Conservation (phyloP, 2,888 invertebrate genomes). For the Cremastinae sp. region DNA sequence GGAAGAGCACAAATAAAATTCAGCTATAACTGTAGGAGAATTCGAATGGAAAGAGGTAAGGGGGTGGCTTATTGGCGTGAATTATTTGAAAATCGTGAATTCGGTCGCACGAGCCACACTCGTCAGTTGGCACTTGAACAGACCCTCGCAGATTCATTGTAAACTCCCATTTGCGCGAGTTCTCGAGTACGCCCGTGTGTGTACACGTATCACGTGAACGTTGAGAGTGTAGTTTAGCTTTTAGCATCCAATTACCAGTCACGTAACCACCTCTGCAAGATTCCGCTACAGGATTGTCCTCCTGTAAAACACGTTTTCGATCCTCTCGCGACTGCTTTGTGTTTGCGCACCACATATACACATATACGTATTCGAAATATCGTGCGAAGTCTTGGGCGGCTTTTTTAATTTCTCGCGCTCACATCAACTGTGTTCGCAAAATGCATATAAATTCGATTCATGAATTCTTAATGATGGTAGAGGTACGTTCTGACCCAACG, state of each 20-base stretch:
- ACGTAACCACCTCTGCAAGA: conserved; percentile 65
- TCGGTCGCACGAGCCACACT: conserved; percentile 30
- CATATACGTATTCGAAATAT: no score
- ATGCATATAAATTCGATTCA: conserved; percentile 66
- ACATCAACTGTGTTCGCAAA: conserved; percentile 54
- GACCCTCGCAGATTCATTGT: background rate
- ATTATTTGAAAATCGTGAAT: conserved; percentile 59
- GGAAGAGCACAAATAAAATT: conserved; percentile 11
- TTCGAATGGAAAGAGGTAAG: background rate
- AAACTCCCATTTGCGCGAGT: no score
- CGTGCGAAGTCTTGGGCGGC: conserved; percentile 10
- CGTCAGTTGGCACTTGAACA: conserved; percentile 18
- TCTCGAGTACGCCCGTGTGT: background rate
- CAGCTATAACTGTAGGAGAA: conserved; percentile 3
- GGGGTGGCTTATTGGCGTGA: conserved; percentile 38
- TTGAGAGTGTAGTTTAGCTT: conserved; percentile 54
- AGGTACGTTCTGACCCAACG: conserved; percentile 24
- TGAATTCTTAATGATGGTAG: conserved; percentile 66
- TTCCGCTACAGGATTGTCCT: conserved; percentile 59
- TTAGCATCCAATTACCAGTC: conserved; percentile 69
- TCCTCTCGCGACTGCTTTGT: conserved; percentile 44
- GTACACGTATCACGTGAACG: background rate
- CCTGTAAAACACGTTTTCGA: conserved; percentile 68
- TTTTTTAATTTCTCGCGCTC: conserved; percentile 11
- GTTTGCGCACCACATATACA: conserved; percentile 28